phyloP scores from a whole-genome alignment of 92 coral and sea anemone species.

The Siderastrea siderea region DNA sequence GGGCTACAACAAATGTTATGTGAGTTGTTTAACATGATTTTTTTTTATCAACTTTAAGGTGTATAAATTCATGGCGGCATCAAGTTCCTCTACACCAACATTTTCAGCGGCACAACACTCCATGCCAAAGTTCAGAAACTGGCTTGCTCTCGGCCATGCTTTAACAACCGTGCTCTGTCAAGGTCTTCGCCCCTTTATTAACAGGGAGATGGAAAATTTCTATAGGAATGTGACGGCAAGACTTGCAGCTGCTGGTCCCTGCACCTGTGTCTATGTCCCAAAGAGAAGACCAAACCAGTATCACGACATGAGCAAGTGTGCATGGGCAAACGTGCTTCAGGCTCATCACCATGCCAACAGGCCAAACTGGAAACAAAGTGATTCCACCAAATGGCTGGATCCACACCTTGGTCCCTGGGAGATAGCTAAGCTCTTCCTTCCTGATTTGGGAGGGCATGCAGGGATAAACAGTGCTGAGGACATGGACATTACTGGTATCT shows the following conservation, averaged over 20 bases:
- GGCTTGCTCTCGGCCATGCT: constrained; percentile 91
- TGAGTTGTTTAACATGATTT: too few relatives aligned
- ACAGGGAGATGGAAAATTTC: constrained; percentile 47
- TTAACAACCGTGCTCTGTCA: constrained; percentile 57
- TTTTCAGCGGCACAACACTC: not conserved
- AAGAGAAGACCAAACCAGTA: constrained; percentile 19
- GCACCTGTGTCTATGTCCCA: constrained; percentile 49
- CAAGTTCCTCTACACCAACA: not conserved
- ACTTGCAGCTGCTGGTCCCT: constrained; percentile 46
- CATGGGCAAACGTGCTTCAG: constrained; percentile 76
- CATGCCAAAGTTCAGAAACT: constrained; percentile 70
- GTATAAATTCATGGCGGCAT: not conserved
- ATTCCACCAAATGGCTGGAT: constrained; percentile 79
- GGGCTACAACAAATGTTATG: too few relatives aligned
- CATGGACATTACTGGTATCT: constrained; percentile 87
- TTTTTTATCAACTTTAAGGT: not conserved
- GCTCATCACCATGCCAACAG: constrained; percentile 45
- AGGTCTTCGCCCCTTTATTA: constrained; percentile 78
- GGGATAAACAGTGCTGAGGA: constrained; percentile 16
- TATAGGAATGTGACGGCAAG: constrained; percentile 44
- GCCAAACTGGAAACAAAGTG: constrained; percentile 89
- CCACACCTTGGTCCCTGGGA: constrained; percentile 88
- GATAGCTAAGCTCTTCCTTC: constrained; percentile 88
- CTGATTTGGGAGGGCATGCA: constrained; percentile 66
- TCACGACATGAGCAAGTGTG: constrained; percentile 65